These are phyloP conservation scores for Porites cylindrica DNA, from an alignment of 92 coral and sea anemone species.

Conservation along the genomic window DNA sequence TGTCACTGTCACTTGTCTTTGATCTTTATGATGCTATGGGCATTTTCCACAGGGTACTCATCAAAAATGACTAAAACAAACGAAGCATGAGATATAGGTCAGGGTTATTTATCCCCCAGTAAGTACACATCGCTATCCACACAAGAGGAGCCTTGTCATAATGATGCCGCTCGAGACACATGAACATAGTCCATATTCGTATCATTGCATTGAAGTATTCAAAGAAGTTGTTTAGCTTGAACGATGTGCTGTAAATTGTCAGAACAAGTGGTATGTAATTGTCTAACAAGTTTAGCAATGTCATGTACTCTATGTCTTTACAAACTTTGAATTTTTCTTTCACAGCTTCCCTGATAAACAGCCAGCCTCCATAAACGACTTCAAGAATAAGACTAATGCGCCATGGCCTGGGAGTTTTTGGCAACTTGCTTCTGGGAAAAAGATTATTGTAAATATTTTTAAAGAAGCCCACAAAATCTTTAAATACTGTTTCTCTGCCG, in stretches of 20 bases:
- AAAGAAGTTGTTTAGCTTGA: conserved; percentile 27
- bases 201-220: conserved; percentile 46
- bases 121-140: conserved; percentile 34
- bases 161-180: conserved; percentile 44
- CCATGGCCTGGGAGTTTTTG: not conserved
- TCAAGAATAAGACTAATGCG: no score
- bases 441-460: not conserved
- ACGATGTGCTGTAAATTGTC: conserved; percentile 10
- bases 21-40: conserved; percentile 43
- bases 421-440: not conserved
- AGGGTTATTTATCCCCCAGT: conserved; percentile 36
- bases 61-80: not conserved
- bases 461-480: not conserved
- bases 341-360: not conserved
- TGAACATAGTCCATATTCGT: conserved; percentile 55
- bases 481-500: not conserved
- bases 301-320: not conserved
- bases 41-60: conserved; percentile 23
- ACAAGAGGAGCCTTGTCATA: conserved; percentile 66
- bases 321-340: not conserved
- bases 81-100: not conserved
- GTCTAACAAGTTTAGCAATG: not conserved
- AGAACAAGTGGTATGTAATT: no score
- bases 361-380: no score
- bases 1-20: conserved; percentile 38